Conservation (phyloP, 2,113 vertebrate genomes). For the Acinonyx jubatus region DNA sequence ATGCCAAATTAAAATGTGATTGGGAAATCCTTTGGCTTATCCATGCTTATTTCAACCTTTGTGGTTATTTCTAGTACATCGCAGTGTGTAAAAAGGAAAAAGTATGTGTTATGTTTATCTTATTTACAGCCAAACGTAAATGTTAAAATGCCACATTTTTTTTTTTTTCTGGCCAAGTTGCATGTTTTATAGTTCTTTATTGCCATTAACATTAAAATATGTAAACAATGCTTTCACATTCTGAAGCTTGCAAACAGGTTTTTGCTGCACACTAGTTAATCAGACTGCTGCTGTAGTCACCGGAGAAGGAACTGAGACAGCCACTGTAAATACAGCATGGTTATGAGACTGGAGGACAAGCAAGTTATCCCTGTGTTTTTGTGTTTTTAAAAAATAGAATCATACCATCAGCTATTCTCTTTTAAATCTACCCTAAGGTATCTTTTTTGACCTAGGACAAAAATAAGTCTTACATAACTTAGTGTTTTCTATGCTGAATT, state of each 20-base stretch:
- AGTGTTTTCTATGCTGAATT: background rate
- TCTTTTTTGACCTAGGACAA: background rate
- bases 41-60: slow-evolving; percentile 51
- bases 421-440: background rate
- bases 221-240: slow-evolving; percentile 65
- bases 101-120: slow-evolving; percentile 50
- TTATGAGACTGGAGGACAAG: slow-evolving; percentile 31
- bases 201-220: slow-evolving; percentile 75
- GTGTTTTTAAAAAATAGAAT: background rate
- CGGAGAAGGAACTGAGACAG: background rate
- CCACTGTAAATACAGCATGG: slow-evolving; percentile 28
- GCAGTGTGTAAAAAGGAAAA: slow-evolving; percentile 22
- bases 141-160: slow-evolving; percentile 67
- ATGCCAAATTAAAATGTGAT: slow-evolving; percentile 72
- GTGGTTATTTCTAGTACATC: slow-evolving; percentile 68
- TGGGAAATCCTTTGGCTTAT: slow-evolving; percentile 63
- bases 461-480: background rate
- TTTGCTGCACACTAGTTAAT: slow-evolving; percentile 58
- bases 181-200: slow-evolving; percentile 64
- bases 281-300: slow-evolving; percentile 36
- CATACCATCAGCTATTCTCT: background rate
- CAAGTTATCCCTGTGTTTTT: background rate
- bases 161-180: background rate
- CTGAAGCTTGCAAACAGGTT: slow-evolving; percentile 58
- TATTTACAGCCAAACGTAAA: slow-evolving; percentile 74